Base-by-base conservation (phyloP, 2,113 vertebrate species). In the Fukomys damarensis region DNA sequence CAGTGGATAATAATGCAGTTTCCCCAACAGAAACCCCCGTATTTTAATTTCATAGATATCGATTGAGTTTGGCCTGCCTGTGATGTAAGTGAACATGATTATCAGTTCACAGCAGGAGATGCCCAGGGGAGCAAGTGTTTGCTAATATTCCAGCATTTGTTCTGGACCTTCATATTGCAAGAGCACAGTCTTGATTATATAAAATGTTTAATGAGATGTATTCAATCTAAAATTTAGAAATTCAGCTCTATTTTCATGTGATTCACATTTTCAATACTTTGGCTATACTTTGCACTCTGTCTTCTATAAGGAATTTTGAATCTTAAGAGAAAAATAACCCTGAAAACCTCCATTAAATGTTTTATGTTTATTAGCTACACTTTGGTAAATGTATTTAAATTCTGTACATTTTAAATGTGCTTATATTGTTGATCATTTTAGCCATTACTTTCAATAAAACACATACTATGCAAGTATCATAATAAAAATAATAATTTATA, bases 261-360 rank as follows among this genome's bases (percentile, higher is more conserved):
- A 86, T 38, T 89, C 22, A 70, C 59, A 79, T 63, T 85, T 86
- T 89, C 72, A 63, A 72, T 59, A 79, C 84, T 86, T 85, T 76
- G 74, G 6, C 14, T 81, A n/a, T 16, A 74, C 72, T 68, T 63
- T 93, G 16, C 7, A 93, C 9, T 8, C 59, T 41, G 86, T 16
- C 70, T 81, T 46, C 80, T 80, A n/a, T 32, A 61, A 72, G 38
- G 59, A 79, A 90, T 52, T 86, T 58, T 90, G 14, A 85, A 43
- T 49, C 28, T 52, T 93, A 30, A 52, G 77, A 46, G 43, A 54
- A 59, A 92, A 90, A 74, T 35, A 28, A 66, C 8, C 30, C 56
- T 35, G 16, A 74, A 80, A 89, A 72, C 16, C 19, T 63, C 56
- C 52, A 58, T 35, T 66, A 81, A 61, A 77, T 58, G 16, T 41